Conservation (phyloP, 1,140 invertebrate genomes). For the Bombus picipes region DNA sequence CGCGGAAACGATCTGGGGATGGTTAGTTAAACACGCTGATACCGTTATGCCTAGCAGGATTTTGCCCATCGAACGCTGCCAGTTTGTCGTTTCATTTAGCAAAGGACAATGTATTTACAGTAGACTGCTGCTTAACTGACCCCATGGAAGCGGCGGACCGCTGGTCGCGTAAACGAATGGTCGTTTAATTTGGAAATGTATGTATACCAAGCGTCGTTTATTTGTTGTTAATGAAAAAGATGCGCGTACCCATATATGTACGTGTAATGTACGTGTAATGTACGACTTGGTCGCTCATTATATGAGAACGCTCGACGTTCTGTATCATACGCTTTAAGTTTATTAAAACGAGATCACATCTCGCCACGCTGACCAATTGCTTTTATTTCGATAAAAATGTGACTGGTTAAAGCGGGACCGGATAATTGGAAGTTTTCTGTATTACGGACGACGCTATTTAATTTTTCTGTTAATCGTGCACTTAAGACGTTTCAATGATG, state of each 20-base stretch:
- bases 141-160: no score
- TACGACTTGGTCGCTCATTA: no score
- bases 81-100: not conserved
- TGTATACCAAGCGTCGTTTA: no score
- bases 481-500: not conserved
- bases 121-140: no score
- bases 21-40: not conserved
- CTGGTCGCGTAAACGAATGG: no score
- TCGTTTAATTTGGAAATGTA: no score
- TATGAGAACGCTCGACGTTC: no score
- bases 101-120: not conserved
- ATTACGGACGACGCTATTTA: not conserved
- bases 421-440: not conserved
- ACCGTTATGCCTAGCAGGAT: slow-evolving; percentile 5
- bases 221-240: no score
- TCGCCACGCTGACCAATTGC: not conserved
- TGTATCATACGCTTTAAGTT: no score
- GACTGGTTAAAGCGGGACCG: not conserved
- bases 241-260: no score
- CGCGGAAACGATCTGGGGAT: slow-evolving; percentile 10
- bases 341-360: not conserved
- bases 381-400: not conserved
- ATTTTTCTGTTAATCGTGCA: not conserved
- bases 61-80: not conserved
- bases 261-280: no score